Base-by-base conservation (phyloP, 1,140 invertebrate genomes). In the Papilio polyxenes region DNA sequence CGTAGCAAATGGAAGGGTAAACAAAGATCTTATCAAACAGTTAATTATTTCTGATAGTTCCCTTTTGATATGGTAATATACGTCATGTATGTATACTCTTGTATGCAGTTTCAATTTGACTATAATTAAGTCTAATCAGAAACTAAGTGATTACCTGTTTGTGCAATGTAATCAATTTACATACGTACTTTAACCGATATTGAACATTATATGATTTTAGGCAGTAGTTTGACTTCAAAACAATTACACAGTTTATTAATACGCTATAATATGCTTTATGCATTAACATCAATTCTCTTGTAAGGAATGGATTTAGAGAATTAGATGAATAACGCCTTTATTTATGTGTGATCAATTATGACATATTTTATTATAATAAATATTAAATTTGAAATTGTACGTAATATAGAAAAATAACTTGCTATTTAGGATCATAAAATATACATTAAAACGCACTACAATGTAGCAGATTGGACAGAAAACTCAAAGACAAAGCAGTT, bases 401-500 rank as follows among this genome's bases (percentile, higher is more conserved):
- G 53, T 6, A 17, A 17, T 6, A 56, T 6, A 23, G 11, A 6
- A 37, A 15, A 69, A 7, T 31, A 31, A 65, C 9, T 69, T 37
- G 11, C 31, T 15, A 15, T 37, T 69, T 13, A 69, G 17, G 13
- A 69, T 37, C 11, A 15, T 37, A 69, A 69, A 69, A 69, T 69
- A 69, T 69, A 37, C 65, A 10, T 69, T 69, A 37, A 69, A 69
- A 4, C 11, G 23, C 23, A 72, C 44, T 9, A 49, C 49, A 77
- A 15, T 53, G 75, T 51, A 77, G 23, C 48, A 53, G 48, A 77
- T 77, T 53, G 31, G 48, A 77, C 49, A 77, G 49, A 77, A 76
- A 76, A 76, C 23, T 49, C 75, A 53, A 76, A 77, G 75, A 77
- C 75, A 77, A 77, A 77, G 75, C 48, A 53, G 75, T 49, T 77